Percentiles rank a stretch among this genome's conserved stretches.
Conservation (phyloP, 2,888 invertebrate genomes). For the Pammene aurita region DNA sequence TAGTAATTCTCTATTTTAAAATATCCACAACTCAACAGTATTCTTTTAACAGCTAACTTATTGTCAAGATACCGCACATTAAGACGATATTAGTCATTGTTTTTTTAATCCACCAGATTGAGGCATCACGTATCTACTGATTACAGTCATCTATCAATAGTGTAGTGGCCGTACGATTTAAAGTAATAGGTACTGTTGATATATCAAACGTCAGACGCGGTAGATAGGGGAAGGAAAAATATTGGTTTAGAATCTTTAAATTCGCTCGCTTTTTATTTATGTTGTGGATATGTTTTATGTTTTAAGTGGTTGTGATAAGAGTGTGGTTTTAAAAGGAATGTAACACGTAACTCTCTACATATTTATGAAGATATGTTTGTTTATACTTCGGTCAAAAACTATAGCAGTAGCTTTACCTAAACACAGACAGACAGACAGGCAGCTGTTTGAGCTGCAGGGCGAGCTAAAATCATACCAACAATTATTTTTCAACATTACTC, state of each 20-base stretch:
- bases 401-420: no score
- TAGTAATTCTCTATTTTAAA: slow-evolving; percentile 18
- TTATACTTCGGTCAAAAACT: no score
- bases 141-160: slow-evolving; percentile 36
- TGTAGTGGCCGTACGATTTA: slow-evolving; percentile 27
- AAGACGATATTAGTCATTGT: slow-evolving; percentile 32
- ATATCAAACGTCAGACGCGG: slow-evolving; percentile 31
- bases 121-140: slow-evolving; percentile 38
- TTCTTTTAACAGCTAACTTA: slow-evolving; percentile 33
- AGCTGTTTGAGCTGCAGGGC: no score
- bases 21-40: slow-evolving; percentile 14
- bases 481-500: no score
- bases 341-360: no score
- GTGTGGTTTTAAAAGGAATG: not conserved
- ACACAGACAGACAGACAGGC: no score
- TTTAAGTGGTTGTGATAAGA: not conserved
- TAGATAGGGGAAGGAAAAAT: slow-evolving; percentile 32
- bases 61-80: slow-evolving; percentile 34
- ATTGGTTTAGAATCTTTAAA: slow-evolving; percentile 20
- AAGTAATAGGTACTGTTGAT: slow-evolving; percentile 37
- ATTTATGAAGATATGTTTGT: no score
- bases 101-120: slow-evolving; percentile 31
- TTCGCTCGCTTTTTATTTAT: slow-evolving; percentile 14
- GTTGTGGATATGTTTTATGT: not conserved
- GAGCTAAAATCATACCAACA: no score